Evolutionary conservation across 2,797 vertebrate genomes (phyloP).

Genomic region (Manis crassicaudata): DNA sequence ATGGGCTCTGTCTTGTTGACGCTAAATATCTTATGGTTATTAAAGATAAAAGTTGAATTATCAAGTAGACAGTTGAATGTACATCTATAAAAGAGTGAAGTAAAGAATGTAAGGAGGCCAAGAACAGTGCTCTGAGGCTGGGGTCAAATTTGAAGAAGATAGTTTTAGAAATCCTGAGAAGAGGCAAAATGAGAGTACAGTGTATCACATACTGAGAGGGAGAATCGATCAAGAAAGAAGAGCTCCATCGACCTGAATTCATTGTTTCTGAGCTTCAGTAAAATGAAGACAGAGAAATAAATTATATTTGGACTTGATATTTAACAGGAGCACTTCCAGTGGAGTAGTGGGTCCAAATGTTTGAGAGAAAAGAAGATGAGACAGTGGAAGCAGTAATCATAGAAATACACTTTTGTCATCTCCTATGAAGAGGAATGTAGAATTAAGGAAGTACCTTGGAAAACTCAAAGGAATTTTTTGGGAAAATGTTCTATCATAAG

Average conservation of each 20-base stretch:
- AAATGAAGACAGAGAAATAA: neutral
- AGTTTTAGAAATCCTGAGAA: neutral
- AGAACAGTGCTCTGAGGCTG: neutral
- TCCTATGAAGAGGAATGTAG: neutral
- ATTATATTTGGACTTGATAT: neutral
- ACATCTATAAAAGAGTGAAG: neutral
- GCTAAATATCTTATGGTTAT: neutral
- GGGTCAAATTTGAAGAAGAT: neutral
- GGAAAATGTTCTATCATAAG: neutral
- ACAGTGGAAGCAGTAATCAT: neutral
- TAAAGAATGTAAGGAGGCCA: neutral
- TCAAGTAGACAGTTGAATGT: neutral
- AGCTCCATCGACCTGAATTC: neutral
- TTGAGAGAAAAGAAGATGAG: neutral
- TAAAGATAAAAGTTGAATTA: neutral
- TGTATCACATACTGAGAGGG: neutral
- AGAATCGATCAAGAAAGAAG: neutral
- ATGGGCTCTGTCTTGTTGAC: neutral
- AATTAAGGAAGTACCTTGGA: neutral
- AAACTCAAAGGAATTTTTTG: neutral
- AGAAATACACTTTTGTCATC: neutral
- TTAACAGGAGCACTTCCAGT: neutral
- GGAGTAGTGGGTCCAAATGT: neutral
- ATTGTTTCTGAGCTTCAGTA: neutral
- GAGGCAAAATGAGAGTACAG: neutral